Base-by-base conservation (phyloP, 2,113 vertebrate species). In the Nothocercus nigrocapillus region DNA sequence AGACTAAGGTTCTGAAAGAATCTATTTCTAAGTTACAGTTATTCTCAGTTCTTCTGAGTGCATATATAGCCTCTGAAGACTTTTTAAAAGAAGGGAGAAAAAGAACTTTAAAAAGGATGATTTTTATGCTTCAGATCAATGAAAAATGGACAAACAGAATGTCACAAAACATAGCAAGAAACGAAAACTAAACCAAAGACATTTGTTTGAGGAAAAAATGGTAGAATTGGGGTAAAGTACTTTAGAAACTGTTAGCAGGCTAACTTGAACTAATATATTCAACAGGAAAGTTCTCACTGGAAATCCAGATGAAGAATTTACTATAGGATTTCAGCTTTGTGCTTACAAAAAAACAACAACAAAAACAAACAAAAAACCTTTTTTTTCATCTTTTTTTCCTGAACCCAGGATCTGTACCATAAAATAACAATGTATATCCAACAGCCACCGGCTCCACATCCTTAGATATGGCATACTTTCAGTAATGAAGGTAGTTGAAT, bases 81-180 rank as follows among this genome's bases (percentile, higher is more conserved):
- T 89, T 91, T 96, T 82, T 53, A 7, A 63, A 91, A 89, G 78
- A 87, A 63, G 9, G 24, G 75, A 9, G 70, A 93, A 93, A 67
- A 89, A 85, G 83, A 62, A 25, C 45, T 47, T 47, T 58, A 38
- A 91, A 54, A 85, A 85, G 76, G 24, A 69, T 8, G 27, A 59
- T 47, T 89, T 74, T 77, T 85, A 17, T 45, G 13, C 54, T 89
- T 78, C 2, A 15, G 51, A 93, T 91, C 82, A 93, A 87, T 74
- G 68, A 81, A 81, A 93, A 95, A 51, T 17, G 51, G 88, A 95
- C 89, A 94, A 94, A 94, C 75, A 95, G 63, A 88, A 77, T 94
- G 82, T 81, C 61, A 81, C 32, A 85, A 94, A 91, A 89, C 2
- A 14, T 38, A 91, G 20, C 9, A 22, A 38, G 64, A 66, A 79